Percentiles rank a stretch among this genome's conserved stretches.
Conservation (phyloP, 2,888 invertebrate species). For the Strigamia crassipes region DNA sequence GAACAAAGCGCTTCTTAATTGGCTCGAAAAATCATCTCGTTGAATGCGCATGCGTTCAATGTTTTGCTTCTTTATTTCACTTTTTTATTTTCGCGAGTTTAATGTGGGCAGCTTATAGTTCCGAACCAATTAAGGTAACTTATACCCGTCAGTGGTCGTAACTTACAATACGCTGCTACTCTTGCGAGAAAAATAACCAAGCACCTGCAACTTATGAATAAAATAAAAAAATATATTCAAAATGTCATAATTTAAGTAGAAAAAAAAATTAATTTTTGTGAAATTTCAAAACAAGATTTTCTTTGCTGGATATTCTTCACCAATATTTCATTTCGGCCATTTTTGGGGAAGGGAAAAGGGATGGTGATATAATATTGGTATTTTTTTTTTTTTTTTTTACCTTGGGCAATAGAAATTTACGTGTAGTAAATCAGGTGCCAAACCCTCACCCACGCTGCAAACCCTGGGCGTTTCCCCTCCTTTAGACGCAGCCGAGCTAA, state of each 20-base stretch:
- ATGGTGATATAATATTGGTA: not conserved
- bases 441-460: constrained; percentile 27
- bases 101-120: constrained; percentile 14
- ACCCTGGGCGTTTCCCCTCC: constrained; percentile 11
- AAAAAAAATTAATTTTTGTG: not conserved
- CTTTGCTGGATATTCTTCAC: too few species aligned
- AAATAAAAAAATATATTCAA: not conserved
- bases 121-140: constrained; percentile 14
- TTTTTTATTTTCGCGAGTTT: not conserved
- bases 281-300: too few species aligned
- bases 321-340: too few species aligned
- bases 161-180: not conserved
- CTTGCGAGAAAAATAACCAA: not conserved
- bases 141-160: constrained; percentile 6
- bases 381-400: not conserved
- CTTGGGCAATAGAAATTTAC: not conserved
- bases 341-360: not conserved
- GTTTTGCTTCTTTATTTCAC: not conserved
- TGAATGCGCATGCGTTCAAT: not conserved
- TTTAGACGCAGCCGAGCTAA: not conserved
- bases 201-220: constrained; percentile 26
- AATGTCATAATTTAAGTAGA: not conserved
- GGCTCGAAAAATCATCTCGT: not conserved
- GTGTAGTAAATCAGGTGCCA: constrained; percentile 19
- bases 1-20: not conserved